Conservation (phyloP, 2,888 invertebrate species). For the Celastrina argiolus region DNA sequence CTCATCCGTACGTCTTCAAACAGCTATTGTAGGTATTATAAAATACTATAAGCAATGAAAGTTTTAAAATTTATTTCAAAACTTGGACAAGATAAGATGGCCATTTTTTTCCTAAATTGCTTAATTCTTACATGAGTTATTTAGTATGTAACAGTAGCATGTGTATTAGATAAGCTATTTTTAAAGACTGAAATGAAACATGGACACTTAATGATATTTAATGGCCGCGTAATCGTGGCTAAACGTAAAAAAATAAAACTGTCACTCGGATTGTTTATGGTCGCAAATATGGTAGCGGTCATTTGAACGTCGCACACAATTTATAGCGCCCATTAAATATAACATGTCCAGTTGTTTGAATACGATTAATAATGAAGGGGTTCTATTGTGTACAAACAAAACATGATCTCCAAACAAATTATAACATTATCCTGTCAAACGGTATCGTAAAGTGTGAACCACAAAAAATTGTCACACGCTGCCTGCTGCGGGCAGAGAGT, state of each 20-base stretch:
- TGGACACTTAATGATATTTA: conserved; percentile 1
- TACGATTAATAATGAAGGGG: conserved; percentile 9
- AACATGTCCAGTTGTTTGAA: conserved; percentile 6
- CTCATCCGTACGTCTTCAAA: no score
- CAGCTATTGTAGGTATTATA: no score
- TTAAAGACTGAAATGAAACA: neutral
- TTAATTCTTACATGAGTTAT: neutral
- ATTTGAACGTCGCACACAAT: neutral
- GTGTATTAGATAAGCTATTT: neutral
- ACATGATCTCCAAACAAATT: conserved; percentile 20
- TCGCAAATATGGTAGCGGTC: conserved; percentile 13
- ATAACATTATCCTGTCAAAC: conserved; percentile 30
- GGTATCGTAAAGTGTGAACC: conserved; percentile 28
- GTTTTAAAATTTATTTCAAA: no score
- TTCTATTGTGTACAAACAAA: conserved; percentile 11
- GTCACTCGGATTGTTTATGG: conserved; percentile 9
- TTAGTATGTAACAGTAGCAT: neutral
- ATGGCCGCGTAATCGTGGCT: neutral
- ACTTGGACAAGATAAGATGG: no score
- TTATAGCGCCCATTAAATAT: conserved; percentile 11
- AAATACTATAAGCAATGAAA: no score
- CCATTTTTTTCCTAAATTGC: neutral
- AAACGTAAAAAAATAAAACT: conserved; percentile 4
- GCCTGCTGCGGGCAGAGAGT: conserved; percentile 31
- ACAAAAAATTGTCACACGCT: conserved; percentile 40